Evolutionary conservation across 2,888 invertebrate genomes (phyloP), one percentile per base, ranked within the genome.

Genomic region (Pachymerium ferrugineum): DNA sequence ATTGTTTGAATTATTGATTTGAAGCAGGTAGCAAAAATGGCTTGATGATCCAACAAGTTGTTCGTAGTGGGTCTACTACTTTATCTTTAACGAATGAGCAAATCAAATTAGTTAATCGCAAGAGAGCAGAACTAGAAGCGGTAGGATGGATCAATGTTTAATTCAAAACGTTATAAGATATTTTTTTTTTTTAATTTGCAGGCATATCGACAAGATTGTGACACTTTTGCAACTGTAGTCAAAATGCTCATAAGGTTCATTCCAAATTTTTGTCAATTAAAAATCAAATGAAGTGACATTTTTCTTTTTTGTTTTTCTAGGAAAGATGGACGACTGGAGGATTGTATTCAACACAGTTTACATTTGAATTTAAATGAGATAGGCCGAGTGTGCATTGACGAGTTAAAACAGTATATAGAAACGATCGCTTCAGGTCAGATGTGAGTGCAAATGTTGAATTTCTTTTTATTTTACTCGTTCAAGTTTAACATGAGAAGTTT

Each of bases 161-260:
- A n/a, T n/a, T n/a, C n/a, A n/a, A n/a, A n/a, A n/a, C n/a, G 62
- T 62, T 62, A 25, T 6, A 25, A 62, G 22, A 28, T 6, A 1
- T 19, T 54, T 22, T 5, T 54, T 54, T 62, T 62, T 29, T 30
- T 19, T 69, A 29, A 14, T 69, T 69, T 42, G 8, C 14, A 72
- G 72, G 54, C 72, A 28, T 72, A 72, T 54, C 42, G 72, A 19
- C 72, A 35, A 19, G 72, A 72, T 54, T 54, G 54, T 54, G 47
- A 72, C 12, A 72, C 72, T 5, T 72, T 72, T 72, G 47, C 72
- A n/a, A 54, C 72, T 12, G 72, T 72, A 1, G 72, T 72, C 5
- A 72, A 72, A 54, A 72, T 72, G 72, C 30, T 72, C n/a, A 54
- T 72, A 10, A 42, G 72, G 72, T 72, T 5, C 25, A 12, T 16